Conservation (phyloP, 1,140 invertebrate species). For the Drosophila chauvacae region DNA sequence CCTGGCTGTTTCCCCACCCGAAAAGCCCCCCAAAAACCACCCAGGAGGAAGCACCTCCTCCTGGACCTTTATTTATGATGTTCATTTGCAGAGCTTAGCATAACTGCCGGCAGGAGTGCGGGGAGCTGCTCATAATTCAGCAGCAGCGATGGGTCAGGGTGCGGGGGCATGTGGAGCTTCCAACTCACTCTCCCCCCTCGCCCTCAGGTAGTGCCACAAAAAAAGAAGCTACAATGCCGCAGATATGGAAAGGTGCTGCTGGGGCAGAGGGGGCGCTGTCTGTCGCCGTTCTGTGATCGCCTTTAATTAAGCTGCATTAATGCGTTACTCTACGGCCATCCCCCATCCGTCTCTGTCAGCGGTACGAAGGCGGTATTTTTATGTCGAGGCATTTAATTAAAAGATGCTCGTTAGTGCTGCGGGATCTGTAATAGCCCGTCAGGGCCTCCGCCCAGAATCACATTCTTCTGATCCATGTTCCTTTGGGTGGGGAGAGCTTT, state of each 20-base stretch:
- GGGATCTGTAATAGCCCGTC: conserved; percentile 22
- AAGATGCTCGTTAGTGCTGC: conserved; percentile 51
- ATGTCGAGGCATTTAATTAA: conserved; percentile 65
- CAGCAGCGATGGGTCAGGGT: neutral
- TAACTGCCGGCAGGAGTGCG: conserved; percentile 41
- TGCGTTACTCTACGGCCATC: conserved; percentile 23
- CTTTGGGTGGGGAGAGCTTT: neutral
- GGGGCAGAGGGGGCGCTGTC: conserved; percentile 4
- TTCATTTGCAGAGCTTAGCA: conserved; percentile 76
- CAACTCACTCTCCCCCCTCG: too few relatives aligned
- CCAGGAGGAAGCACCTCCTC: neutral
- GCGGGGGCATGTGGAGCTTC: neutral
- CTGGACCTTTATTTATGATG: conserved; percentile 65
- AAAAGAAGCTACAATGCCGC: conserved; percentile 57
- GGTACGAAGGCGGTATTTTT: conserved; percentile 39
- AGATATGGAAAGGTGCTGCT: conserved; percentile 3
- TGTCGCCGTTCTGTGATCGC: conserved; percentile 54
- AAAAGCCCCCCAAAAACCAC: too few relatives aligned
- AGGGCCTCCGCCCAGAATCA: conserved; percentile 3
- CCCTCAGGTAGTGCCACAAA: conserved; percentile 46
- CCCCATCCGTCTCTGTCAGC: conserved; percentile 5
- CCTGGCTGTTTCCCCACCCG: neutral
- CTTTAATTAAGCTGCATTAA: conserved; percentile 74
- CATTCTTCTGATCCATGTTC: conserved; percentile 1
- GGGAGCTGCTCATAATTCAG: conserved; percentile 60